phyloP scores from a whole-genome alignment of 2,888 invertebrate species.

The Pheosia gnoma region DNA sequence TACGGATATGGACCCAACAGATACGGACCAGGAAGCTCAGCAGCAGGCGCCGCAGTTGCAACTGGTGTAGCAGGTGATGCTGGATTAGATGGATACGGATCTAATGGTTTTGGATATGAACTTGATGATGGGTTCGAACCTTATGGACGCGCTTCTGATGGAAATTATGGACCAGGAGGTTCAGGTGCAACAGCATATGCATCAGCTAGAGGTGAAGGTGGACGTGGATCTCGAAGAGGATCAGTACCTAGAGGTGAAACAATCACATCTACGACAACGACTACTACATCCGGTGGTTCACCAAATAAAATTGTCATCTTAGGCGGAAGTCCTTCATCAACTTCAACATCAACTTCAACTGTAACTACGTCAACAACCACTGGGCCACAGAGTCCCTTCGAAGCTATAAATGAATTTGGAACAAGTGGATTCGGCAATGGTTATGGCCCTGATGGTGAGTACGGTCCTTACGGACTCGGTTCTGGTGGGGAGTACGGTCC shows the following conservation, averaged over 20 bases:
- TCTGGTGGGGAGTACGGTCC: neutral
- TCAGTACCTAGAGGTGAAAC: constrained; percentile 4
- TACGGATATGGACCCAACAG: neutral
- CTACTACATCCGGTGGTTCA: neutral
- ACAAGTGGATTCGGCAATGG: neutral
- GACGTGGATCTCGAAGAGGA: constrained; percentile 6
- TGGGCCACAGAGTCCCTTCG: neutral
- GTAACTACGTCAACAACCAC: neutral
- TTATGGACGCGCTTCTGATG: constrained; percentile 6
- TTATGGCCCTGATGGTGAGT: neutral
- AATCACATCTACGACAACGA: neutral
- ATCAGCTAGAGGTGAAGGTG: constrained; percentile 11
- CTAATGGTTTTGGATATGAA: neutral
- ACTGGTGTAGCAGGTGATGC: constrained; percentile 10
- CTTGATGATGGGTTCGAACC: neutral
- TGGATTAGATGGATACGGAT: constrained; percentile 14
- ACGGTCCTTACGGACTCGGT: neutral
- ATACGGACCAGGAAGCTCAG: constrained; percentile 8
- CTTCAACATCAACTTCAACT: neutral
- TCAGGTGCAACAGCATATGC: constrained; percentile 20
- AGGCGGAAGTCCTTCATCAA: neutral
- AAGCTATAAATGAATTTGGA: neutral
- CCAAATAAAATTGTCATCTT: neutral
- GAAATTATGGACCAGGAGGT: constrained; percentile 11
- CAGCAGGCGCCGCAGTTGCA: constrained; percentile 8